A percentile compares a stretch with the other conserved stretches of the same genome.
Evolutionary conservation across 1,140 invertebrate species (phyloP).

Genomic region (Aphis gossypii): DNA sequence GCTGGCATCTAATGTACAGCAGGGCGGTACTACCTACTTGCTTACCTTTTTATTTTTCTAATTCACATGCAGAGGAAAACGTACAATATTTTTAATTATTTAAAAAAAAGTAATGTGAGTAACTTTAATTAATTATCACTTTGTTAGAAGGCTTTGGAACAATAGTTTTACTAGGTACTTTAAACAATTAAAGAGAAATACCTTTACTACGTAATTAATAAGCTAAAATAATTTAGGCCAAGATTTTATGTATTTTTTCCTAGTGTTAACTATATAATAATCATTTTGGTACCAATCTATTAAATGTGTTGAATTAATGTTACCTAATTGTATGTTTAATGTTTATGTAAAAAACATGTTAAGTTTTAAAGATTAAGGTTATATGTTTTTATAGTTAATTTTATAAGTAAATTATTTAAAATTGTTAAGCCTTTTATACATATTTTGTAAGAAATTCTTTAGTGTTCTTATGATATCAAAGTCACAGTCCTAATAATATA

Average conservation of each 20-base stretch:
- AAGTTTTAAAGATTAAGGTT: too few relatives aligned
- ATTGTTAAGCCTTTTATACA: too few relatives aligned
- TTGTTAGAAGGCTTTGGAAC: not conserved
- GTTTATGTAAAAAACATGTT: too few relatives aligned
- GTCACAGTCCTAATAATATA: too few relatives aligned
- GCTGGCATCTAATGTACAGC: too few relatives aligned
- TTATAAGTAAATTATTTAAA: not conserved
- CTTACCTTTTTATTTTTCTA: not conserved
- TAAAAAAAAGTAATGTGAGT: not conserved
- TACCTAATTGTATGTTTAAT: too few relatives aligned
- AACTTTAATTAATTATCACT: not conserved
- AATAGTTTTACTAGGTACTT: not conserved
- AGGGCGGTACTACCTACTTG: too few relatives aligned
- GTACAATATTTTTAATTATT: not conserved
- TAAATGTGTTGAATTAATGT: too few relatives aligned
- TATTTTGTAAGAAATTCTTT: not conserved
- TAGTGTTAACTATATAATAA: too few relatives aligned
- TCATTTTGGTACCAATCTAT: too few relatives aligned
- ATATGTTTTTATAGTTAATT: not conserved
- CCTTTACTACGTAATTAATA: not conserved
- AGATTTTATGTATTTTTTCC: not conserved
- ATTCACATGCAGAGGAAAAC: not conserved
- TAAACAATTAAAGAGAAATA: not conserved
- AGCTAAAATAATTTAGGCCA: not conserved
- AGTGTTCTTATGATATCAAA: not conserved